Percentiles rank a stretch among this genome's conserved stretches.
phyloP scores from a whole-genome alignment of 2,888 invertebrate species.

The Steromphala cineraria region DNA sequence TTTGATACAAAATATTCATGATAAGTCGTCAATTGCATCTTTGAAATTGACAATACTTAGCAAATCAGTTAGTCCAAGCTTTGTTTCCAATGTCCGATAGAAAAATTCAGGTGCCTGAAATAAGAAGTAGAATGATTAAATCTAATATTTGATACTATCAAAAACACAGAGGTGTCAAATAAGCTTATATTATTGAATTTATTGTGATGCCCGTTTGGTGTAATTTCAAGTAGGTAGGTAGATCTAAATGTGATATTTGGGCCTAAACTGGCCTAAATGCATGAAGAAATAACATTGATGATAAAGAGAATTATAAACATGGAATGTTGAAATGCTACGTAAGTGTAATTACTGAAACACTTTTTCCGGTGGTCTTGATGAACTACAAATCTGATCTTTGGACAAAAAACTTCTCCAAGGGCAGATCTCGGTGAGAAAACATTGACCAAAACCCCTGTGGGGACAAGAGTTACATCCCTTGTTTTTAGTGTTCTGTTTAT shows the following conservation, averaged over 20 bases:
- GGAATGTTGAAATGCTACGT: too few species aligned
- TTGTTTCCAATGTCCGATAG: constrained; percentile 38
- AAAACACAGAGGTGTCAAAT: too few species aligned
- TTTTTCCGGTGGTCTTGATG: not conserved
- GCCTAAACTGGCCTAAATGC: too few species aligned
- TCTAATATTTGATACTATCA: too few species aligned
- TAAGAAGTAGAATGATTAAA: not conserved
- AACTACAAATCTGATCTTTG: too few species aligned
- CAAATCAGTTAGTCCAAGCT: constrained; percentile 23
- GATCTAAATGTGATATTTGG: not conserved
- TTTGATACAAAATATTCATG: not conserved
- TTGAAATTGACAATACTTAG: constrained; percentile 28
- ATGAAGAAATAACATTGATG: too few species aligned
- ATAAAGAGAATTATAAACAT: too few species aligned
- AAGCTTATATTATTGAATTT: not conserved
- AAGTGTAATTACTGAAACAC: too few species aligned
- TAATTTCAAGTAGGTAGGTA: not conserved
- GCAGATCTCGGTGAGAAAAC: too few species aligned
- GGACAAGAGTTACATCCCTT: too few species aligned
- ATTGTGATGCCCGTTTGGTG: not conserved
- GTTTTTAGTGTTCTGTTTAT: too few species aligned
- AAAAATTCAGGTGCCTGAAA: constrained; percentile 46
- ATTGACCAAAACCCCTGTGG: too few species aligned
- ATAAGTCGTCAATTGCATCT: constrained; percentile 23
- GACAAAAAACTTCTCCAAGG: not conserved